These are phyloP conservation scores for Endomychus coccineus DNA, from an alignment of 2,888 invertebrate species.

Conservation along the genomic window DNA sequence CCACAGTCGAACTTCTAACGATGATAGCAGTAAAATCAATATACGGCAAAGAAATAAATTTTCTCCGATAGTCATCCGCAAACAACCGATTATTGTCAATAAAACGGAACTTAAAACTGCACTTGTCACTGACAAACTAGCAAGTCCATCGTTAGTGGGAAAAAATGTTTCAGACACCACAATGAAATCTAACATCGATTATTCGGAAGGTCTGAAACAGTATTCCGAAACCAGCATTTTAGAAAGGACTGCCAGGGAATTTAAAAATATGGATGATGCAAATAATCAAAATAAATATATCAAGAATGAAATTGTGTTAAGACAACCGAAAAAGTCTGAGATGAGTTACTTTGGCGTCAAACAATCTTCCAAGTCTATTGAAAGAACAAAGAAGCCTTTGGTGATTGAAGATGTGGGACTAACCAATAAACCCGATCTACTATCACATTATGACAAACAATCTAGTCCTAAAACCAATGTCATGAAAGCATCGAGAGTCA, in stretches of 20 bases:
- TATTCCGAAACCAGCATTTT: conserved; percentile 4
- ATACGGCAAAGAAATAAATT: too few relatives aligned
- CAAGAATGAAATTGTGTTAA: conserved; percentile 31
- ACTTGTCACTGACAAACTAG: conserved; percentile 27
- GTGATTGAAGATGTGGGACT: too few relatives aligned
- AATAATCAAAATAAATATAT: conserved; percentile 21
- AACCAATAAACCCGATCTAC: conserved; percentile 27
- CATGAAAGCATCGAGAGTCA: too few relatives aligned
- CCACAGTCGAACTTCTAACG: too few relatives aligned
- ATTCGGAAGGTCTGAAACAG: neutral
- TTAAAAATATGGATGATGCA: conserved; percentile 4
- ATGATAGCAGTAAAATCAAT: too few relatives aligned
- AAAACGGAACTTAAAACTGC: conserved; percentile 26
- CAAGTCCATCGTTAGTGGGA: conserved; percentile 37
- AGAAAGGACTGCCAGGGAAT: conserved; percentile 20
- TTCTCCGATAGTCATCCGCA: conserved; percentile 30
- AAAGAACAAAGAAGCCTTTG: too few relatives aligned
- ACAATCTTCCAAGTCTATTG: conserved; percentile 29
- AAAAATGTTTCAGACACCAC: conserved; percentile 3
- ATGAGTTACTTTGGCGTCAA: conserved; percentile 41
- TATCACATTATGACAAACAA: too few relatives aligned
- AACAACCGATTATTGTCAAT: conserved; percentile 21
- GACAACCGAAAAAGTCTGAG: conserved; percentile 41
- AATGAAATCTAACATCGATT: conserved; percentile 5
- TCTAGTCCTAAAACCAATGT: too few relatives aligned